Evolutionary conservation across 1,140 invertebrate species (phyloP).

Genomic region (Andricus grossulariae): DNA sequence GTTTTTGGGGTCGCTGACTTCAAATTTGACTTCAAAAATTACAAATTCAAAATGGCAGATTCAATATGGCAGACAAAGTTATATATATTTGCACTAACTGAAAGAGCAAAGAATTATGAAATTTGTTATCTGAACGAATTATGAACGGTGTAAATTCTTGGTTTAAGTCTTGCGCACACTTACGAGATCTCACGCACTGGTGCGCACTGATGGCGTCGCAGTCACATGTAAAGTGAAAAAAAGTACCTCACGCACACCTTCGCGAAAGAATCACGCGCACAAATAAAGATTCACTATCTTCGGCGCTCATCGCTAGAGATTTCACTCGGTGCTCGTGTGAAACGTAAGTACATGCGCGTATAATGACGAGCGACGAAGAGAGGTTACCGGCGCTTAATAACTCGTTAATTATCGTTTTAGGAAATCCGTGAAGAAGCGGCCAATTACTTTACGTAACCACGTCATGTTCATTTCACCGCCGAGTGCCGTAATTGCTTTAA

Average conservation of each 20-base stretch:
- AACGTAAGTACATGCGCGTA: constrained; percentile 46
- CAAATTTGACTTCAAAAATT: too few species aligned
- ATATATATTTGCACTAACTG: too few species aligned
- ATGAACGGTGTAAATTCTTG: too few species aligned
- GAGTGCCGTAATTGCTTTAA: constrained; percentile 74
- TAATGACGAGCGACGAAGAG: constrained; percentile 54
- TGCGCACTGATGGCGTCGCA: too few species aligned
- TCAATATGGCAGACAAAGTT: too few species aligned
- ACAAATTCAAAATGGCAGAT: too few species aligned
- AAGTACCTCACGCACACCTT: not conserved
- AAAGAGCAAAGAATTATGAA: too few species aligned
- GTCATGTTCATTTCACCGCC: constrained; percentile 67
- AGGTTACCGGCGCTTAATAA: constrained; percentile 71
- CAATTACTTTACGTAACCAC: constrained; percentile 74
- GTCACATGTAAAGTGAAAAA: too few species aligned
- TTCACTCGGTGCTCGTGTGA: constrained; percentile 50
- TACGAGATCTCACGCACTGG: too few species aligned
- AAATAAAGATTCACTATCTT: constrained; percentile 39
- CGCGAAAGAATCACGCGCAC: constrained; percentile 8
- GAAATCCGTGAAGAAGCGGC: constrained; percentile 70
- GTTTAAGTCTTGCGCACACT: too few species aligned
- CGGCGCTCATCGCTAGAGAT: constrained; percentile 41
- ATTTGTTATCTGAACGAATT: too few species aligned
- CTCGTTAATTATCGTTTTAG: constrained; percentile 77
- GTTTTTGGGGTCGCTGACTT: too few species aligned